Evolutionary conservation across 64 coral and sea anemone genomes (phyloP).

Genomic region (Dendrophyllia cribrosa): DNA sequence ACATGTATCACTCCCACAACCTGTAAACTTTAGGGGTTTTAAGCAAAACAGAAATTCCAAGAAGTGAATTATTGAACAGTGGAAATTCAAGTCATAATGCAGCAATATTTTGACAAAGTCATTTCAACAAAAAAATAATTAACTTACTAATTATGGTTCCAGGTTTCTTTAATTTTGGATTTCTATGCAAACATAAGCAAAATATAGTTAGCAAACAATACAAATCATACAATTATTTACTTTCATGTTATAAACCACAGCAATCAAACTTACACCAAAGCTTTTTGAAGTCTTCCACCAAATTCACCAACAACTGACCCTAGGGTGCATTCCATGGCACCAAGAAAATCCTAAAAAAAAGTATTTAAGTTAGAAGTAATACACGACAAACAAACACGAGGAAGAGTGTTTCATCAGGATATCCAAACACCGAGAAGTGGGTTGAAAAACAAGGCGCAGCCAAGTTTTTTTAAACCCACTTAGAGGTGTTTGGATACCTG

Average conservation of each 20-base stretch:
- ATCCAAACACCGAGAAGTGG: too few species aligned
- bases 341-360: constrained; percentile 88
- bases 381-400: not conserved
- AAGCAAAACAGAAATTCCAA: too few species aligned
- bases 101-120: not conserved
- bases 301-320: constrained; percentile 92
- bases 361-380: not conserved
- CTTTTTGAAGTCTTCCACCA: constrained; percentile 81
- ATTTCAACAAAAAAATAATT: not conserved
- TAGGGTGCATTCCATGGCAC: constrained; percentile 77
- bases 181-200: constrained; percentile 55
- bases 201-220: not conserved
- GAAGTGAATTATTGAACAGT: too few species aligned
- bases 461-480: too few species aligned
- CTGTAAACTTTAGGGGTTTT: too few species aligned
- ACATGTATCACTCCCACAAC: too few species aligned
- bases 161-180: constrained; percentile 71
- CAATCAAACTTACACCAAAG: constrained; percentile 75
- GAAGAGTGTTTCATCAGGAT: not conserved
- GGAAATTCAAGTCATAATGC: not conserved
- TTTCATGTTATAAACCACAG: too few species aligned
- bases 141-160: constrained; percentile 83
- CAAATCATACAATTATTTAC: not conserved
- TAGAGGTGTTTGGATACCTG: too few species aligned
- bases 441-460: too few species aligned